Evolutionary conservation across 2,888 invertebrate genomes (phyloP).

Genomic region (Agrochola lychnidis): DNA sequence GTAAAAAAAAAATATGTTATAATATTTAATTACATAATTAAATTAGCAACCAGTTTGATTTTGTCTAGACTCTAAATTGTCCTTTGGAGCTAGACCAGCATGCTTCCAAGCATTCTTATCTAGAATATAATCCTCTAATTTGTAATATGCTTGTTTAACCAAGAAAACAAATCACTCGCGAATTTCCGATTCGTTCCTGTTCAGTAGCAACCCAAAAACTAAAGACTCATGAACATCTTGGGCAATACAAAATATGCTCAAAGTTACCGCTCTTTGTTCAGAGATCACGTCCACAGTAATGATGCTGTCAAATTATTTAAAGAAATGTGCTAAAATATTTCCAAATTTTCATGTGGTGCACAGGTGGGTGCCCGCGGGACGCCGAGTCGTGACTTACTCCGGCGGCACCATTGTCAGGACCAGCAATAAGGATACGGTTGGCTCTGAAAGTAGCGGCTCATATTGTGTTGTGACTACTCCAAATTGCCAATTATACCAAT

Average conservation of each 20-base stretch:
- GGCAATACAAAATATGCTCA: slow-evolving; percentile 63
- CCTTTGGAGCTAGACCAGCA: too few species aligned
- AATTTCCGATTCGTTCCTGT: slow-evolving; percentile 27
- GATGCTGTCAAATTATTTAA: slow-evolving; percentile 81
- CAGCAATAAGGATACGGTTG: slow-evolving; percentile 76
- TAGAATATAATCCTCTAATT: too few species aligned
- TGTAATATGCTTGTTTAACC: too few species aligned
- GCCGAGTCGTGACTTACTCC: slow-evolving; percentile 87
- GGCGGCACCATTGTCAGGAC: slow-evolving; percentile 76
- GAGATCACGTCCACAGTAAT: slow-evolving; percentile 77
- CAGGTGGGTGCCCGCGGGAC: slow-evolving; percentile 87
- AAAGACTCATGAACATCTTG: slow-evolving; percentile 37
- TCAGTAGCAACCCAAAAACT: slow-evolving; percentile 35
- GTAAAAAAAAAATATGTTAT: too few species aligned
- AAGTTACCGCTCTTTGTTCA: slow-evolving; percentile 75
- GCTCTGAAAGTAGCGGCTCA: slow-evolving; percentile 73
- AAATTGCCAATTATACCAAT: slow-evolving; percentile 81
- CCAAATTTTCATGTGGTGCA: slow-evolving; percentile 79
- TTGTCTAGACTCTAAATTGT: too few species aligned
- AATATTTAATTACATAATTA: too few species aligned
- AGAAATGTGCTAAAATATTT: slow-evolving; percentile 77
- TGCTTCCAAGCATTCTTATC: too few species aligned
- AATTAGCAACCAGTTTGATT: too few species aligned
- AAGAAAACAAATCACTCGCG: slow-evolving; percentile 17
- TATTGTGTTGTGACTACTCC: slow-evolving; percentile 74